These are phyloP conservation scores for Nephila pilipes DNA, from an alignment of 1,140 invertebrate genomes.

Conservation along the genomic window DNA sequence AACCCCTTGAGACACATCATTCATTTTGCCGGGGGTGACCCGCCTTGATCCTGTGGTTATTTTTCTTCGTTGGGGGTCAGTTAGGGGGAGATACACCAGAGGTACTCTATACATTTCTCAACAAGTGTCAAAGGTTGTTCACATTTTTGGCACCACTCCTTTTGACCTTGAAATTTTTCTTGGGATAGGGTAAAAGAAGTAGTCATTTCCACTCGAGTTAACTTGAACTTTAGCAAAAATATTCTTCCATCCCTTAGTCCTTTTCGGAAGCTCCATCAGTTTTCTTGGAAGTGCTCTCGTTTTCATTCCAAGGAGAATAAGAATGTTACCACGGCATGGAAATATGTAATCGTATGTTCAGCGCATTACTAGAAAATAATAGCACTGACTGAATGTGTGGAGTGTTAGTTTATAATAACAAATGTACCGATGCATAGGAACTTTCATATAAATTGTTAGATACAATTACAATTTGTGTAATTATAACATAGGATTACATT, in stretches of 20 bases:
- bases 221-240: not conserved
- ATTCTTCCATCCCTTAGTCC: not conserved
- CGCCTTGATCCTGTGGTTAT: not conserved
- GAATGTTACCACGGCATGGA: not conserved
- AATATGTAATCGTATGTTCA: not conserved
- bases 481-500: too few relatives aligned
- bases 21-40: conserved; percentile 24
- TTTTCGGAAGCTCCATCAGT: not conserved
- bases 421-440: too few relatives aligned
- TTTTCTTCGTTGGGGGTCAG: conserved; percentile 40
- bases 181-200: not conserved
- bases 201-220: too few relatives aligned
- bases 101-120: not conserved
- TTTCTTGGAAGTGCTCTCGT: not conserved
- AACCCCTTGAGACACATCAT: not conserved
- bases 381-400: too few relatives aligned
- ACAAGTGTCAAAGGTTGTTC: not conserved
- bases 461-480: too few relatives aligned
- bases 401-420: too few relatives aligned
- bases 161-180: not conserved
- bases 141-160: not conserved
- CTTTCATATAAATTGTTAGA: too few relatives aligned
- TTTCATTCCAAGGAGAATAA: not conserved
- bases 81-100: not conserved
- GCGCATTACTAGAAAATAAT: too few relatives aligned